These are phyloP conservation scores for Dasypus novemcinctus DNA, from an alignment of 2,113 vertebrate genomes.

Conservation along the genomic window DNA sequence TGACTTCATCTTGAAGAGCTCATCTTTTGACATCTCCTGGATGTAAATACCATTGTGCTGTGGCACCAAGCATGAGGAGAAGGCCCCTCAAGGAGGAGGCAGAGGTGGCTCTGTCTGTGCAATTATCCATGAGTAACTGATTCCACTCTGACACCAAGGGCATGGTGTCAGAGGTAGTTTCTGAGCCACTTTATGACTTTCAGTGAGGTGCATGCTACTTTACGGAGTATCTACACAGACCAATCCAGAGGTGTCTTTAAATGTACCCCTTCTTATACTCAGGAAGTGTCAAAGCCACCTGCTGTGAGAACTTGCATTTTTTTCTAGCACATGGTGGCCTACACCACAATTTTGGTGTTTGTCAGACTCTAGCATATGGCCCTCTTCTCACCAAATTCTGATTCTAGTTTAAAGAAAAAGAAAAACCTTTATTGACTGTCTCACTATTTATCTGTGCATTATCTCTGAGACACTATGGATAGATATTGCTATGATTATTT, in stretches of 20 bases:
- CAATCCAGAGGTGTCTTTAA: background rate
- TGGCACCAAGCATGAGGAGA: background rate
- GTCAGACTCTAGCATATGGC: background rate
- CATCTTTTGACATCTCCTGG: background rate
- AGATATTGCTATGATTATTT: background rate
- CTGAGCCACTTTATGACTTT: background rate
- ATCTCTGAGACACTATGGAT: background rate
- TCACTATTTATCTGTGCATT: background rate
- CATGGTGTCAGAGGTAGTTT: background rate
- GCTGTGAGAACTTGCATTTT: background rate
- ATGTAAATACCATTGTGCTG: background rate
- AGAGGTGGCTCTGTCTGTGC: background rate
- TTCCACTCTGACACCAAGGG: background rate
- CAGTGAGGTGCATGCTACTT: background rate
- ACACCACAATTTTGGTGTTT: background rate
- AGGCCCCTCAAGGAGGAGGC: background rate
- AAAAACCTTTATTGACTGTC: background rate
- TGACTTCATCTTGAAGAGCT: conserved; percentile 43
- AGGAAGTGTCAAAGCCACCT: background rate
- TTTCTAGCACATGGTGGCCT: background rate
- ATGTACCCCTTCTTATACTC: background rate
- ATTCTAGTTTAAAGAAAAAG: background rate
- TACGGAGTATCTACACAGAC: background rate
- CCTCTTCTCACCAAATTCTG: background rate
- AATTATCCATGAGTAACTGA: background rate